Conservation (phyloP, 1,140 invertebrate species). For the Nasonia vitripennis region DNA sequence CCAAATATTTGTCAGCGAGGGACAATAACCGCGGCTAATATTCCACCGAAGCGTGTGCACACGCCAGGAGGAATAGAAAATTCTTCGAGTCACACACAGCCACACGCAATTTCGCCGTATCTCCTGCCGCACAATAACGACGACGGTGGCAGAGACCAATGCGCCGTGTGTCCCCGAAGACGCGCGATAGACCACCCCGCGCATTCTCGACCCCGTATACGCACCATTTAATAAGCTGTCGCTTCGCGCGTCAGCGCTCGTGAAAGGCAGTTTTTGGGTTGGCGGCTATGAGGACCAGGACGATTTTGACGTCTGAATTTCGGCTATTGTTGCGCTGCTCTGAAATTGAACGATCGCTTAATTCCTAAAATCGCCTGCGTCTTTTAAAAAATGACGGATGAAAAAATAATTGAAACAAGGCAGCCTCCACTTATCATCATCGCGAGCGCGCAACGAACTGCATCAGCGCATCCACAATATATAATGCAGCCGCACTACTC, state of each 20-base stretch:
- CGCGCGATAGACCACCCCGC: not conserved
- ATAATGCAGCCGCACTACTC: not conserved
- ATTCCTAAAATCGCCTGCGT: no score
- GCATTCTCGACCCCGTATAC: not conserved
- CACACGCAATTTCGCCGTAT: slow-evolving; percentile 27
- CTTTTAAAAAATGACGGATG: no score
- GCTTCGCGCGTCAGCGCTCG: not conserved
- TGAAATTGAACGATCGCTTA: no score
- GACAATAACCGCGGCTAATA: slow-evolving; percentile 19
- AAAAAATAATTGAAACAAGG: no score
- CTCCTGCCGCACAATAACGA: not conserved
- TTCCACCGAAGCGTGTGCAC: not conserved
- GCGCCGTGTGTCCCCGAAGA: not conserved
- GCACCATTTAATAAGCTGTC: slow-evolving; percentile 20
- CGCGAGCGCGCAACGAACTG: no score
- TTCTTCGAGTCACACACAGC: slow-evolving; percentile 14
- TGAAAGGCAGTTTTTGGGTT: not conserved
- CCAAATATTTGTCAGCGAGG: not conserved
- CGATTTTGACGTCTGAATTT: not conserved
- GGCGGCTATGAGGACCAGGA: not conserved
- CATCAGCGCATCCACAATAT: no score
- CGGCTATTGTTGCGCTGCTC: no score
- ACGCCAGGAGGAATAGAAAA: not conserved
- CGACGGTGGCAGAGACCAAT: not conserved
- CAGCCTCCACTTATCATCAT: no score